Base-by-base conservation (phyloP, 2,888 invertebrate species). In the Ceraclea dissimilis region DNA sequence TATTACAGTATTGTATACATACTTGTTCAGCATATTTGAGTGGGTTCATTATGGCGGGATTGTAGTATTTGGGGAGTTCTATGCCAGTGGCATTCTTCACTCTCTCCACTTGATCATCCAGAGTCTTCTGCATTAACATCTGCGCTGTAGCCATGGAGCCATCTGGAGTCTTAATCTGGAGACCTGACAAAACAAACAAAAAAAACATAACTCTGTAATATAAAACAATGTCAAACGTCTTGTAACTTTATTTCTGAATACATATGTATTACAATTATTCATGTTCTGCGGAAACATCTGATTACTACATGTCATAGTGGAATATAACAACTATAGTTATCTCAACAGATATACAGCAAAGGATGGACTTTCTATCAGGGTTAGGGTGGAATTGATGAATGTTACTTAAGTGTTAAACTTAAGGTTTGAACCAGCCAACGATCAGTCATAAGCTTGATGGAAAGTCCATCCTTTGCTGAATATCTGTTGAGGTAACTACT, bases 21-120 rank as follows among this genome's bases (percentile, higher is more conserved):
- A 69, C 85, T 72, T 90, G 92, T 64, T 93, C 89, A 6, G 91
- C 84, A 68, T 93, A 90, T 67, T 90, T 89, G 60, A 86, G 83
- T 43, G 88, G 83, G 67, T 86, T 85, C 47, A 88, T 82, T 18
- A 84, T 82, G 33, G 82, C 79, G 1, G 88, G 85, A 70, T 88
- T 89, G 68, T 86, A 89, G 71, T 85, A 90, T 54, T 83, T 82
- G 4, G 87, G 88, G 47, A 82, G 70, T 49, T 73, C 72, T 1
- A 78, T 72, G 4, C 76, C 79, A 16, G 77, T 76, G 54, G 72
- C 65, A 34, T 65, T 65, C 61, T 68, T 67, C 63, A 68, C 66
- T 63, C 68, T 66, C 51, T 66, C 66, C 17, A 66, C 66, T 63
- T 68, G 68, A 59, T 75, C 76, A 52, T 71, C 69, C 56, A 79